Base-by-base conservation (phyloP, 2,888 invertebrate species). In the Epicampocera succincta region DNA sequence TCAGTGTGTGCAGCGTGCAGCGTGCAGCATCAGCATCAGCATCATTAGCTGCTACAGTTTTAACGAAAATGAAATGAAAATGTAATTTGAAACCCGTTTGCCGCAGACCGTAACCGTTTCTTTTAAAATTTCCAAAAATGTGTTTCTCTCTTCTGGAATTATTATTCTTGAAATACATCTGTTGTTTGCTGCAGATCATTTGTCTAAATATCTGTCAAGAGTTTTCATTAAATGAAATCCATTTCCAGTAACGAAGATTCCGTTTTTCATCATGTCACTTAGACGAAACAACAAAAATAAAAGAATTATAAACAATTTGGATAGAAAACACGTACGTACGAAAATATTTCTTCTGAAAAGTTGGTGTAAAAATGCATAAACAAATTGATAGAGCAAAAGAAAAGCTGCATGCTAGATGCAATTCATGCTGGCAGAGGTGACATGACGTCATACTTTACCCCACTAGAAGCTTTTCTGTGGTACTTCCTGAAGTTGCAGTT, bases 31-130 rank as follows among this genome's bases (percentile, higher is more conserved):
- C 25, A 29, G n/a, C n/a, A n/a, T n/a, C n/a, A n/a, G 33, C 42
- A 50, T 8, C 25, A 29, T 13, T 9, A 42, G 29, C 54, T 38
- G 3, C 48, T 46, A 38, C 58, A 44, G 13, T 13, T 46, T 61
- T 38, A 25, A 42, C n/a, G 3, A 15, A 44, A 21, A 1, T 1
- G n/a, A 9, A 60, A 48, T 21, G n/a, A 19, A 66, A 63, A 42
- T 76, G 81, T 73, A 82, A 82, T 75, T 75, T 42, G 82, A 82
- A 71, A 82, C 78, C 48, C 74, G 61, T 66, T 78, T 78, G 61
- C 48, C 40, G 19, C 40, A 63, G 72, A 73, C 68, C 81, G 71
- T 78, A 74, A 74, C 65, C 68, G 81, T 68, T 79, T 72, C 54
- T 46, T 46, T 40, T n/a, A n/a, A n/a, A 40, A 33, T 54, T 44